Evolutionary conservation across 2,113 vertebrate species (phyloP), one percentile per base, ranked within the genome.

Genomic region (Amphilophus citrinellus): DNA sequence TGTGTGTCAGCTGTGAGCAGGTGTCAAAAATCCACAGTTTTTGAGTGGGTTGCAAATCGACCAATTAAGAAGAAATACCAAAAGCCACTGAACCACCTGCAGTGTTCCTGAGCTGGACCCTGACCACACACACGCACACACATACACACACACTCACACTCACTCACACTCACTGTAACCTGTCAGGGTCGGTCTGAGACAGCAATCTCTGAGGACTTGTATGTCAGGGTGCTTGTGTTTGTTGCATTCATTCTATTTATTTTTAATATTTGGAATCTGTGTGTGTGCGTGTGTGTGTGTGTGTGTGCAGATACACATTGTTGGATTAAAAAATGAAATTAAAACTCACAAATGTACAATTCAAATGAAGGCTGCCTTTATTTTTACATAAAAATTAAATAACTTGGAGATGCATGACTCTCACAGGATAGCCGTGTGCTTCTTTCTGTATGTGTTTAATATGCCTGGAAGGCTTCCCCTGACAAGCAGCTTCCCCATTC

Each of bases 11-110:
- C 18, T 73, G 84, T 80, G 86, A 56, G 76, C 18, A 35, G 71
- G 42, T 86, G 86, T 89, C 80, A 87, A 47, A 73, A 85, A 84
- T 83, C 35, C 81, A 77, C 65, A 68, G 44, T 79, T 35, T 30
- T 50, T 47, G 32, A 80, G 58, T 47, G 10, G 68, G 77, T 85
- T 92, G 89, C 87, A 91, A 87, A 87, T 88, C 89, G 90, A 85
- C 85, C 89, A 91, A 92, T 93, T 92, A 93, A 79, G 65, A 86
- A 59, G 77, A 85, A 82, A 76, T 90, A 62, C 78, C 63, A 71
- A 68, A 71, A 90, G 59, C 80, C n/a, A 11, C 59, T 44, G 76
- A 84, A 66, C 47, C 59, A 63, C 75, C 66, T 86, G 79, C 79
- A 76, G 80, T 42, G 79, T 56, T 47, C 13, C 57, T 17, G 5